These are phyloP conservation scores for Silurus lanzhouensis DNA, from an alignment of 2,797 vertebrate genomes.

Conservation along the genomic window DNA sequence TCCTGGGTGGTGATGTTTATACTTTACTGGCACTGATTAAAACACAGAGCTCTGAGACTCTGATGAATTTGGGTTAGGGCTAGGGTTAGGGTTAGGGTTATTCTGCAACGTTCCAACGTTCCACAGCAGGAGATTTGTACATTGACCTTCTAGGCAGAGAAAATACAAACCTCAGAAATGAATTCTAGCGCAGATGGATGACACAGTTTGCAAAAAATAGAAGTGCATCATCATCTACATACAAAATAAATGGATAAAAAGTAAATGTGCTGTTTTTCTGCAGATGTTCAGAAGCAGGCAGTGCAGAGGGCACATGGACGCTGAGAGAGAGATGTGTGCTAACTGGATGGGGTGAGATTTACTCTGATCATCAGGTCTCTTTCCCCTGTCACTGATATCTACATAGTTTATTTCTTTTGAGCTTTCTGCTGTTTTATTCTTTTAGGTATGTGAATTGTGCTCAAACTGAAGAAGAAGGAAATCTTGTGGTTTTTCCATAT, in stretches of 20 bases:
- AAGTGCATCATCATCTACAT: background rate
- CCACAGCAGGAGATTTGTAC: too few species aligned
- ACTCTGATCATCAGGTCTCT: background rate
- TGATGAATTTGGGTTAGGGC: too few species aligned
- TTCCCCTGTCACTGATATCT: background rate
- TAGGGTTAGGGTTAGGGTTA: too few species aligned
- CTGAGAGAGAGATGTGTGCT: slow-evolving; percentile 58
- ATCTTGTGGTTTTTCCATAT: too few species aligned
- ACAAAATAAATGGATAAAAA: background rate
- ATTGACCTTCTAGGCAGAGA: too few species aligned
- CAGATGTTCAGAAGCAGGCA: slow-evolving; percentile 65
- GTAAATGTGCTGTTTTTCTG: background rate
- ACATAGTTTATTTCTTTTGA: background rate
- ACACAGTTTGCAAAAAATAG: too few species aligned
- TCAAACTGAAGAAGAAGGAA: slow-evolving; percentile 60
- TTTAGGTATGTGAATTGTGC: slow-evolving; percentile 46
- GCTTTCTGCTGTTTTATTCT: background rate
- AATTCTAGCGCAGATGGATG: background rate
- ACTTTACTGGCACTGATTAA: background rate
- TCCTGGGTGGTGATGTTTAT: slow-evolving; percentile 23
- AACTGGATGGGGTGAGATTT: slow-evolving; percentile 72
- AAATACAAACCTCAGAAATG: too few species aligned
- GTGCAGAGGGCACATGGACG: slow-evolving; percentile 63
- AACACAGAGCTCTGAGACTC: too few species aligned
- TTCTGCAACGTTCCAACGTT: too few species aligned